Conservation (phyloP, 1,140 invertebrate species). For the Eurosta solidaginis region DNA sequence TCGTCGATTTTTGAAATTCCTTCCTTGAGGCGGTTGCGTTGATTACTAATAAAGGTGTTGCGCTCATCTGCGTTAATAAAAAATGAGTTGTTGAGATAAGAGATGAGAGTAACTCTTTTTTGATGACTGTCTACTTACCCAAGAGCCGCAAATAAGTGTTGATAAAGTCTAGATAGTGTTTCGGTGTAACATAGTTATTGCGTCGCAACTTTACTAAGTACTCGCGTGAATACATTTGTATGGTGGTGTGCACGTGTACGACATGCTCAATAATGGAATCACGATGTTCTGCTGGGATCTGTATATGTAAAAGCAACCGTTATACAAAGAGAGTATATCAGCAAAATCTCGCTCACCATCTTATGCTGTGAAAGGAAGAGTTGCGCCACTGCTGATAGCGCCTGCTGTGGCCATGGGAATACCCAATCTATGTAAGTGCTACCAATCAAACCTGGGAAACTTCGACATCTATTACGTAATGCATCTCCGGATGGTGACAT, state of each 20-base stretch:
- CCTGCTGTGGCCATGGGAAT: conserved; percentile 88
- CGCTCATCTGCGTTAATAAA: conserved; percentile 57
- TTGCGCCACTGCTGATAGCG: conserved; percentile 81
- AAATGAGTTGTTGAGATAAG: too few relatives aligned
- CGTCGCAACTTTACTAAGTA: conserved; percentile 73
- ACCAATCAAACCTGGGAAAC: conserved; percentile 89
- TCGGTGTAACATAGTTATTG: conserved; percentile 86
- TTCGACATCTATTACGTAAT: conserved; percentile 79
- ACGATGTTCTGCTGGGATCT: conserved; percentile 69
- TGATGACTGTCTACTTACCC: conserved; percentile 61
- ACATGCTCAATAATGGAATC: conserved; percentile 77
- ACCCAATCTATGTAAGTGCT: conserved; percentile 95
- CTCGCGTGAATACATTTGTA: conserved; percentile 73
- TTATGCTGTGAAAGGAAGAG: conserved; percentile 71
- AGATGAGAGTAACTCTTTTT: too few relatives aligned
- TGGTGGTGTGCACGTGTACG: conserved; percentile 78
- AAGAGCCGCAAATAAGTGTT: conserved; percentile 76
- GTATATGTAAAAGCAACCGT: not conserved
- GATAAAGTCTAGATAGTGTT: conserved; percentile 87
- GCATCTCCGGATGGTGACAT: conserved; percentile 86
- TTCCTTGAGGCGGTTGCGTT: conserved; percentile 58
- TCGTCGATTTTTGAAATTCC: conserved; percentile 60
- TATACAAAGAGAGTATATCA: conserved; percentile 35
- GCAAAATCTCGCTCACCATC: conserved; percentile 29
- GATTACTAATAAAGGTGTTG: conserved; percentile 59